Evolutionary conservation across 2,888 invertebrate species (phyloP), one percentile per base, ranked within the genome.

Genomic region (Leucophenga maculata): DNA sequence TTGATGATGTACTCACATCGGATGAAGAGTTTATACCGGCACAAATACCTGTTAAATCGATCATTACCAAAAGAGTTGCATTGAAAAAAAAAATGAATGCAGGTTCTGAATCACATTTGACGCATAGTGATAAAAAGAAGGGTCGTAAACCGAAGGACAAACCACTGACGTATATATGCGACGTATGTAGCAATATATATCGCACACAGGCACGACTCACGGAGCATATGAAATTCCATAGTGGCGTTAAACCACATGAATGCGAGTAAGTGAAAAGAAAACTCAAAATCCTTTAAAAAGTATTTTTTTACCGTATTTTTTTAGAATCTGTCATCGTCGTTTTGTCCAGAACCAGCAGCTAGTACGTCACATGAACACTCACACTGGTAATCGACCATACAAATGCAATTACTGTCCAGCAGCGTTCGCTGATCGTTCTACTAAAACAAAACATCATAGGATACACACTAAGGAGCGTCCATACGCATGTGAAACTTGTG

Each of bases 341-440:
- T 89, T 89, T 72, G 87, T 88, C 0, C 86, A 88, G 59, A 85
- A 86, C 6, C 88, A 88, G 46, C 88, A 89, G 71, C 75, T 89
- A 55, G 86, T 86, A n/a, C 81, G 88, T 0, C 89, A 89, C 68
- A 89, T 89, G 89, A 86, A 89, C 62, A 88, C 88, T 0, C 88
- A 89, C 65, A 89, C 87, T 0, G 88, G 89, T 2, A 85, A 88
- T 70, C 84, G 89, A n/a, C 89, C 89, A 0, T 89, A 88, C 69
- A 85, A 86, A 52, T 89, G 89, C 69, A 84, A 83, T 44, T 88
- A 83, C 66, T 89, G 89, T 67, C 85, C 87, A 46, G 84, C 88
- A 18, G 84, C 87, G n/a, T 89, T 89, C 76, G 88, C 88, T 3
- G 89, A 89, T 83, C 86, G 87, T 14, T 89, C 89, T 6, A 89